These are phyloP conservation scores for Eublepharis macularius DNA, from an alignment of 2,113 vertebrate genomes.

Conservation along the genomic window DNA sequence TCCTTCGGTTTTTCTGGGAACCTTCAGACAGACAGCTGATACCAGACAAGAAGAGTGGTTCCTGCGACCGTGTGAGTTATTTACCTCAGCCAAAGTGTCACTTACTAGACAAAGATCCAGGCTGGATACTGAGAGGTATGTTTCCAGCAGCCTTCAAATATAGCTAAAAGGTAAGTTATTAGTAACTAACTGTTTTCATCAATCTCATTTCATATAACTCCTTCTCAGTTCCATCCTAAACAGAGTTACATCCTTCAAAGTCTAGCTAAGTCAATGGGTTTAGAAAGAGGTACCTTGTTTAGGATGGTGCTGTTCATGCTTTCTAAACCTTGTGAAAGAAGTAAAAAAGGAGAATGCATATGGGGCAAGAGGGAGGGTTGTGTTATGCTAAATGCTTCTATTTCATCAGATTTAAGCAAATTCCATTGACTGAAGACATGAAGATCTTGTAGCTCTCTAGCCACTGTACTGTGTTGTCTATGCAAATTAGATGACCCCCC, in stretches of 20 bases:
- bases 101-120: constrained; percentile 33
- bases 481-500: background rate
- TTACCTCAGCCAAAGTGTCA: constrained; percentile 16
- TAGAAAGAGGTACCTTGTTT: no score
- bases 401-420: constrained; percentile 1
- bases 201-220: constrained; percentile 7
- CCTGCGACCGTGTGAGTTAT: constrained; percentile 20
- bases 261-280: no score
- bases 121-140: constrained; percentile 21
- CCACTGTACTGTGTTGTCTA: constrained; percentile 17
- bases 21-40: constrained; percentile 45
- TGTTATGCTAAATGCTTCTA: constrained; percentile 1
- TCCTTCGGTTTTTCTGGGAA: constrained; percentile 49
- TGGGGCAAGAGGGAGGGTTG: background rate
- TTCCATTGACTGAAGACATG: background rate
- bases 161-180: constrained; percentile 28
- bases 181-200: background rate
- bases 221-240: background rate
- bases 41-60: constrained; percentile 36
- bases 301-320: no score
- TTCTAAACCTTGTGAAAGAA: no score
- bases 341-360: no score
- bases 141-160: constrained; percentile 36
- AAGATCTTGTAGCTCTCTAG: constrained; percentile 13
- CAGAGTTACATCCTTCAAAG: no score